phyloP scores from a whole-genome alignment of 2,113 vertebrate species.

The Sorex araneus region DNA sequence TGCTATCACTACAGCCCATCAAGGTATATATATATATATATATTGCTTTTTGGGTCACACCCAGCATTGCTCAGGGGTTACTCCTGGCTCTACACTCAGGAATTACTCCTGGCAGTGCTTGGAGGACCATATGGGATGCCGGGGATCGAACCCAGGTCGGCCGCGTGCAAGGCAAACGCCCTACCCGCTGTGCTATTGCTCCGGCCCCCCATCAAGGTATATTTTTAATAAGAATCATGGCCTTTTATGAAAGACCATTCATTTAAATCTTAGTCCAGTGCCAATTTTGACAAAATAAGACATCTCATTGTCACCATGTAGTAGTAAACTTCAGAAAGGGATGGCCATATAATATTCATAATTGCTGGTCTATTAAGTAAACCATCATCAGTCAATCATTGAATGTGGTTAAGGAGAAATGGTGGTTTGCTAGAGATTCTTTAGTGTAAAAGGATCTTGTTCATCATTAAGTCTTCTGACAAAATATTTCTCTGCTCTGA shows the following conservation, averaged over 20 bases:
- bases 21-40: too few relatives aligned
- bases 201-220: too few relatives aligned
- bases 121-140: too few relatives aligned
- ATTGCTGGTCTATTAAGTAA: neutral
- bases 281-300: conserved; percentile 42
- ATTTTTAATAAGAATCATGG: neutral
- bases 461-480: neutral
- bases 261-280: neutral
- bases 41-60: too few relatives aligned
- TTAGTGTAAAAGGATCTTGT: neutral
- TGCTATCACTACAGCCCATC: too few relatives aligned
- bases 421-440: neutral
- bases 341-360: neutral
- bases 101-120: too few relatives aligned
- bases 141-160: too few relatives aligned
- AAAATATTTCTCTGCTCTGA: neutral
- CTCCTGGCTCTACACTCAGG: too few relatives aligned
- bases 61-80: too few relatives aligned
- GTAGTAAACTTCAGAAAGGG: neutral
- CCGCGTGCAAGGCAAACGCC: too few relatives aligned
- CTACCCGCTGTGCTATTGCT: too few relatives aligned
- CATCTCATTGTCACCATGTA: neutral
- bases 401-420: neutral
- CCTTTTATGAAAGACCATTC: conserved; percentile 17
- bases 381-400: neutral